Evolutionary conservation across 2,888 invertebrate genomes (phyloP), one percentile per base, ranked within the genome.

Genomic region (Quadriops clusia): DNA sequence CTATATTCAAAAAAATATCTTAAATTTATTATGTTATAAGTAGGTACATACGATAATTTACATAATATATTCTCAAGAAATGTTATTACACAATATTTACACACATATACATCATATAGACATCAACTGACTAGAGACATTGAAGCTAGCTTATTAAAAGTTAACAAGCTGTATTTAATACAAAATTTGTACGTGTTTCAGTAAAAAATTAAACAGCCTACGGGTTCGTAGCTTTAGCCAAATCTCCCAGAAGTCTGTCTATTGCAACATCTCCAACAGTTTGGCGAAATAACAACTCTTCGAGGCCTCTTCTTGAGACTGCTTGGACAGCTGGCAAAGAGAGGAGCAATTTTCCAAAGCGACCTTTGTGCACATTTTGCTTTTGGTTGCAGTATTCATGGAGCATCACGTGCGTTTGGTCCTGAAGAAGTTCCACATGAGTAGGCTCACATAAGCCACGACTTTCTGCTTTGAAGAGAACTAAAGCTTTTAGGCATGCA

Each of bases 401-500:
- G 13, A 90, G 63, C 58, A 81, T 76, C 3, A 77, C 65, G 36
- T 85, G 74, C 0, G 82, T 79, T 54, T 86, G 84, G 43, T 87
- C 86, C 62, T 87, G 87, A 1, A 86, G 59, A 24, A 77, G 67
- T 43, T 69, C 74, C 36, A 77, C 64, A 41, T 76, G 69, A 5
- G 55, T 59, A 1, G 64, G 54, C 43, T 77, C 75, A 26, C 72
- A 65, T 25, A 79, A 57, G 1, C 73, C 76, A 36, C 70, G 60
- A 8, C 69, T 65, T 54, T 79, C 78, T 76, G 80, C 71, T 58
- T 83, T 82, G 56, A 86, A 89, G 4, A 89, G 64, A 4, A 84
- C 72, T 6, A 83, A 65, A 0, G 83, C 80, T 53, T 86, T 87
- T n/a, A 90, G 63, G 56, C 81, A 87, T 20, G 87, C 82, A 49